phyloP scores from a whole-genome alignment of 2,888 invertebrate species.

The Mythimna pallens region DNA sequence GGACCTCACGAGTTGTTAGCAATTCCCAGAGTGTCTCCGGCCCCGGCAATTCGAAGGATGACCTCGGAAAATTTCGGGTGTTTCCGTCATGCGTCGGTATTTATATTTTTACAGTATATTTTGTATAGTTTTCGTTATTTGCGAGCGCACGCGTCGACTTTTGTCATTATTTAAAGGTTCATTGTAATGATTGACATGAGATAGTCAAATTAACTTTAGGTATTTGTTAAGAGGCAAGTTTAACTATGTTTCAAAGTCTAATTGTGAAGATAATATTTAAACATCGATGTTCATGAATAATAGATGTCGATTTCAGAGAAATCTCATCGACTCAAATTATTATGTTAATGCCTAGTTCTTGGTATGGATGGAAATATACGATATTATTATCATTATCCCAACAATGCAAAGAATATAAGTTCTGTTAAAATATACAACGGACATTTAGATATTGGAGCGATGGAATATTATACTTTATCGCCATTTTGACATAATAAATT shows the following conservation, averaged over 20 bases:
- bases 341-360: slow-evolving; percentile 19
- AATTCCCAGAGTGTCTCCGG: slow-evolving; percentile 66
- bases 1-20: slow-evolving; percentile 69
- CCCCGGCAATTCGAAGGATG: slow-evolving; percentile 63
- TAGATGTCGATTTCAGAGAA: slow-evolving; percentile 7
- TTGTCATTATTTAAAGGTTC: background rate
- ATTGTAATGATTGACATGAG: background rate
- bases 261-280: slow-evolving; percentile 29
- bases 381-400: slow-evolving; percentile 2
- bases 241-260: slow-evolving; percentile 17
- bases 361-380: slow-evolving; percentile 8
- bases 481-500: slow-evolving; percentile 4
- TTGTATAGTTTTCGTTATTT: slow-evolving; percentile 2
- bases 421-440: slow-evolving; percentile 15
- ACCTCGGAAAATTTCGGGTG: slow-evolving; percentile 65
- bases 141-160: background rate
- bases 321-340: background rate
- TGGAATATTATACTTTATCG: slow-evolving; percentile 2
- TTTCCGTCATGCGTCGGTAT: slow-evolving; percentile 59
- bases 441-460: background rate
- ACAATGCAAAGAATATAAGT: background rate
- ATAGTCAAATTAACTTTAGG: background rate
- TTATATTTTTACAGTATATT: slow-evolving; percentile 53
- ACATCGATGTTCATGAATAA: slow-evolving; percentile 9
- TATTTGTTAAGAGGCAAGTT: slow-evolving; percentile 8